Conservation (phyloP, 2,113 vertebrate species). For the Ia io region DNA sequence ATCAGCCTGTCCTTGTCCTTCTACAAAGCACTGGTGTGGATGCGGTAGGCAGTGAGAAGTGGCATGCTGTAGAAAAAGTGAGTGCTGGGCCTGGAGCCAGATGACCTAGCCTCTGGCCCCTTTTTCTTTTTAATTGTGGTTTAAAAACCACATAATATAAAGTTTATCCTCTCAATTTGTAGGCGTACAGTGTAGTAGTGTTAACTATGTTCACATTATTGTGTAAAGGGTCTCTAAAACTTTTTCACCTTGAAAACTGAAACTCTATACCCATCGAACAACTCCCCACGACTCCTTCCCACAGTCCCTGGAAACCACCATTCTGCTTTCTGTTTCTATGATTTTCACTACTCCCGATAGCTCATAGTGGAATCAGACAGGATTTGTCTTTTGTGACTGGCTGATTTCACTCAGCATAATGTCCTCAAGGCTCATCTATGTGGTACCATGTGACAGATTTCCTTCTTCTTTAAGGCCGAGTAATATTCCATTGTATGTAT, state of each 20-base stretch:
- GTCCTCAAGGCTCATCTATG: background rate
- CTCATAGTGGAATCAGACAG: background rate
- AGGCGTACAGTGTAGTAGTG: background rate
- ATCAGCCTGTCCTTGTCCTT: background rate
- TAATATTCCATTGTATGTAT: background rate
- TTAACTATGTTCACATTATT: background rate
- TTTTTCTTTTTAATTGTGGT: background rate
- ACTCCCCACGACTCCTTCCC: fast-evolving
- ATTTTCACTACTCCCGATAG: background rate
- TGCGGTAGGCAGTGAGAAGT: background rate
- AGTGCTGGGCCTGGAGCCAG: background rate
- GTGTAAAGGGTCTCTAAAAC: background rate
- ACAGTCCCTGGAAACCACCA: background rate
- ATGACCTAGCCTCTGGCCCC: background rate
- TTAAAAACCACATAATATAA: constrained; percentile 18
- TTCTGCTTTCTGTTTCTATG: background rate
- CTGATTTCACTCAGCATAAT: background rate
- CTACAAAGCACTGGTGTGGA: background rate
- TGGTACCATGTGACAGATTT: background rate
- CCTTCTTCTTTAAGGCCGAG: background rate
- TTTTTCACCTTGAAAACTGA: background rate
- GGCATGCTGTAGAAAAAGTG: background rate
- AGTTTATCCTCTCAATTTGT: constrained; percentile 22
- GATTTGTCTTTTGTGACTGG: background rate
- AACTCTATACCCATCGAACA: background rate